phyloP scores from a whole-genome alignment of 2,888 invertebrate genomes.

The Eupithecia tripunctaria region DNA sequence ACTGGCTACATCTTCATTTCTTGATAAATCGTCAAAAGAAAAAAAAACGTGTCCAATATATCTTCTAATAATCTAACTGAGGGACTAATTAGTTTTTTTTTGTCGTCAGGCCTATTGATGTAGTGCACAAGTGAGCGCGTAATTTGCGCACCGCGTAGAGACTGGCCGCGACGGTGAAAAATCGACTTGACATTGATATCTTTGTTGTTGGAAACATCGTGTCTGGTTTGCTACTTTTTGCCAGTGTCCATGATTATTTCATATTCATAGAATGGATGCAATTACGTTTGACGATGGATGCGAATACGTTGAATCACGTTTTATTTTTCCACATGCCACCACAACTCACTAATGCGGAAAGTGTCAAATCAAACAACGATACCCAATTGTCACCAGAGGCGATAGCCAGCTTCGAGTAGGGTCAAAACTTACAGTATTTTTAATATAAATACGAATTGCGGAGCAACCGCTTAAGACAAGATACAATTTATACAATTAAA shows the following conservation, averaged over 20 bases:
- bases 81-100: too few species aligned
- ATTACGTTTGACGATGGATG: too few species aligned
- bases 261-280: not conserved
- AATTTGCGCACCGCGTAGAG: too few species aligned
- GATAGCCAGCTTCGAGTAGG: not conserved
- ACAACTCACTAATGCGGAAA: not conserved
- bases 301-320: too few species aligned
- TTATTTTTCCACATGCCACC: not conserved
- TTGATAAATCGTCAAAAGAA: too few species aligned
- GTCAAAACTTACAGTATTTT: not conserved
- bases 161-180: too few species aligned
- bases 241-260: not conserved
- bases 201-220: not conserved
- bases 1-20: too few species aligned
- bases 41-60: too few species aligned
- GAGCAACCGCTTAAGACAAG: not conserved
- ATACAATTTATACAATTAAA: not conserved
- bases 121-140: too few species aligned
- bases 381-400: not conserved
- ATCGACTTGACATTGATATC: not conserved
- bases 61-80: too few species aligned
- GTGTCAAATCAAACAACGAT: not conserved
- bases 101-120: too few species aligned
- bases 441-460: not conserved
- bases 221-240: not conserved